Conservation (phyloP, 2,113 vertebrate species). For the Misgurnus mizolepis region DNA sequence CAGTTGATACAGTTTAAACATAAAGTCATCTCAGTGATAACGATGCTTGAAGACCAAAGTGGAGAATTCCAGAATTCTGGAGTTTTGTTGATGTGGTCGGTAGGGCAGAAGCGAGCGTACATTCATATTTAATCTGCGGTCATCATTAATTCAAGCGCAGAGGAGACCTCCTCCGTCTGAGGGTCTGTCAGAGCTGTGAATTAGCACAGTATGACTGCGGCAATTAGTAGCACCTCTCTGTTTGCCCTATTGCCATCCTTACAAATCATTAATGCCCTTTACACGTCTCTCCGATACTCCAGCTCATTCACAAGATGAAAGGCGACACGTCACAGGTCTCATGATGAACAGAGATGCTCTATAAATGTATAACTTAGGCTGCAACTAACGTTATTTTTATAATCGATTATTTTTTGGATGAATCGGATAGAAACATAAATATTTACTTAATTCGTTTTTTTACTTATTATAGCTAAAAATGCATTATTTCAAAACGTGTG, state of each 20-base stretch:
- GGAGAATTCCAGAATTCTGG: neutral
- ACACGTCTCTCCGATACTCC: slow-evolving; percentile 8
- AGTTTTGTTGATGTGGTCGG: slow-evolving; percentile 6
- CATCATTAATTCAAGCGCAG: slow-evolving; percentile 50
- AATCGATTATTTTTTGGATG: too few species aligned
- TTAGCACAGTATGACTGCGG: slow-evolving; percentile 35
- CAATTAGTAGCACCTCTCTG: slow-evolving; percentile 40
- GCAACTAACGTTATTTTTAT: too few species aligned
- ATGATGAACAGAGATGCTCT: neutral
- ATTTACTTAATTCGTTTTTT: too few species aligned
- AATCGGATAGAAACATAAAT: too few species aligned
- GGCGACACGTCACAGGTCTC: neutral
- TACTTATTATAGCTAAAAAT: too few species aligned
- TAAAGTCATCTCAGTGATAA: neutral
- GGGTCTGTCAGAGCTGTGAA: slow-evolving; percentile 23
- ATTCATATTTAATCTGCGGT: slow-evolving; percentile 54
- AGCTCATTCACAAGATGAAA: slow-evolving; percentile 38
- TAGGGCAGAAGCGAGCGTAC: slow-evolving; percentile 26
- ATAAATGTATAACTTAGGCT: neutral
- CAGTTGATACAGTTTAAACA: too few species aligned
- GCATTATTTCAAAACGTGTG: too few species aligned
- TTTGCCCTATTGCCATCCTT: slow-evolving; percentile 21
- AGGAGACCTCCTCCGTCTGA: slow-evolving; percentile 29
- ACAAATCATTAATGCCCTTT: slow-evolving; percentile 18
- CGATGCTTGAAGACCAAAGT: neutral